Base-by-base conservation (phyloP, 2,888 invertebrate genomes). In the Agrotis ipsilon region DNA sequence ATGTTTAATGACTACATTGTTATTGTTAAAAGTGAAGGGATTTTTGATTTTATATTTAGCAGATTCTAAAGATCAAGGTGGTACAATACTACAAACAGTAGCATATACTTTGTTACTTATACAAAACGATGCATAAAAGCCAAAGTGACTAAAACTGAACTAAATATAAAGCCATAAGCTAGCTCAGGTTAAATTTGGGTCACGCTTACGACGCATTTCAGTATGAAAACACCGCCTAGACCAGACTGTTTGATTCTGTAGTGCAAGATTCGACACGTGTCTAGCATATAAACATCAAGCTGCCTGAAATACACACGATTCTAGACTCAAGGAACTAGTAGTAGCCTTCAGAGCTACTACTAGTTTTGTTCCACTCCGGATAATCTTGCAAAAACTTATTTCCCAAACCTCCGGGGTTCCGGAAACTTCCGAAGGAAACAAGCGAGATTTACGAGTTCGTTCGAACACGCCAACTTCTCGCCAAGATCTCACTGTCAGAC, bases 111-210 rank as follows among this genome's bases (percentile, higher is more conserved):
- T 27, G n/a, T 43, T n/a, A 3, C 11, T 51, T 3, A 57, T 61
- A 39, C 19, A 63, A 78, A 59, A 27, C 54, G 14, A 60, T 19
- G 6, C 21, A 60, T 60, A 43, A 52, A 66, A 32, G 1, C 32
- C 11, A 6, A 32, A 52, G 19, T 79, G 39, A 49, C 52, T 72
- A 54, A 49, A 58, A 51, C 54, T 55, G 60, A 67, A 69, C 63
- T 64, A 63, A 68, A 67, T 60, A 72, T 78, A 78, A 78, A 72
- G 24, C 67, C 71, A 58, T 70, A 68, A 55, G 48, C 58, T 72
- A 81, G 49, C 76, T 74, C 64, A 70, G 60, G 63, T 18, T 65
- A 58, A 69, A 84, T 75, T 75, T 84, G 46, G 83, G 84, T 84
- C 83, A 80, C 55, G 70, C 68, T 74, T 43, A 75, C 78, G 66